Evolutionary conservation across 30 jellyfish, hydroid and myxozoan genomes (phyloP).

Genomic region (Calvadosia cruxmelitensis): DNA sequence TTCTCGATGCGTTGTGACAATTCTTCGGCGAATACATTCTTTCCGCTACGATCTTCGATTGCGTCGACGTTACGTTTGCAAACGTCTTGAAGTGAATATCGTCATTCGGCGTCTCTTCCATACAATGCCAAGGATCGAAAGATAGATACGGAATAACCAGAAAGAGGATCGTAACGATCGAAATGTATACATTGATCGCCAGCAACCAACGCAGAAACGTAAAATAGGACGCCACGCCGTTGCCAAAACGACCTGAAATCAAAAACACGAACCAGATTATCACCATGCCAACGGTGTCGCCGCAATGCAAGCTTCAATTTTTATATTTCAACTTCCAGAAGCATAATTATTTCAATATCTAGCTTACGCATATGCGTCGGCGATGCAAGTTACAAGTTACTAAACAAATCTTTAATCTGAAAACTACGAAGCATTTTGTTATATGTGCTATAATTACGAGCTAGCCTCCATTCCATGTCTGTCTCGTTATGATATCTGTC

Average conservation of each 20-base stretch:
- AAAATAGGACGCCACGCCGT: constrained; percentile 46
- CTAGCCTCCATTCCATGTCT: no score
- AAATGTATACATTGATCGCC: constrained; percentile 16
- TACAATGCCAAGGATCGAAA: constrained; percentile 13
- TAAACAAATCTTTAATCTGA: no score
- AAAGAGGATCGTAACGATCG: constrained; percentile 19
- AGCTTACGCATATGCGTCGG: no score
- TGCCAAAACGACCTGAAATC: constrained; percentile 41
- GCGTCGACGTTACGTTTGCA: constrained; percentile 6
- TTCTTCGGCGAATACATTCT: neutral
- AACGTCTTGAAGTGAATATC: constrained; percentile 1
- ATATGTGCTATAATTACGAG: no score
- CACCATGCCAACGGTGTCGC: no score
- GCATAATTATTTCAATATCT: no score
- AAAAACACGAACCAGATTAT: neutral
- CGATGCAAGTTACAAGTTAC: no score
- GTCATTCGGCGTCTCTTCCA: constrained; percentile 14
- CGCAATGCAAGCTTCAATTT: no score
- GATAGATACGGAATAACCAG: constrained; percentile 21
- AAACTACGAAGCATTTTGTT: no score
- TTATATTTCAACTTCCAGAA: no score
- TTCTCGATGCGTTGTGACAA: neutral
- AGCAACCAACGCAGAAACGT: constrained; percentile 50
- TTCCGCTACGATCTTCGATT: neutral
- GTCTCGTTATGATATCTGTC: no score